A percentile compares a stretch with the other conserved stretches of the same genome.
Evolutionary conservation across 2,113 vertebrate genomes (phyloP).

Genomic region (Lepisosteus oculatus): DNA sequence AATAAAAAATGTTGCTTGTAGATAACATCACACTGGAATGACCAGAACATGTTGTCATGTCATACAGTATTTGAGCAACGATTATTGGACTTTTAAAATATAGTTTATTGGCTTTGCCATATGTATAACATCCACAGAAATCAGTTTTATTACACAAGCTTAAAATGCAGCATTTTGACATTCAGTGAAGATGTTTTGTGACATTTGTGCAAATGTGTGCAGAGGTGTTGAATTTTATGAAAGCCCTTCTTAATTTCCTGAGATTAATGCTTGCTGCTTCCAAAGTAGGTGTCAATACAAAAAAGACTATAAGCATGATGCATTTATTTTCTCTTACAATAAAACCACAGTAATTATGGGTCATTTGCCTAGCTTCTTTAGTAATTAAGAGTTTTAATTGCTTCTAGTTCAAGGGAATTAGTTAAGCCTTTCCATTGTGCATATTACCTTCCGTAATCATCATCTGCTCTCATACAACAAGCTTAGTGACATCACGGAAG

Average conservation of each 20-base stretch:
- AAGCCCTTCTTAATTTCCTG: slow-evolving; percentile 24
- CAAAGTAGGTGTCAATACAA: slow-evolving; percentile 31
- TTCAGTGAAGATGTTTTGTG: no score
- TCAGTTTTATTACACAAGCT: no score
- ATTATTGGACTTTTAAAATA: no score
- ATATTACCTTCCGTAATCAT: slow-evolving; percentile 49
- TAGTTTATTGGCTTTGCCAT: no score
- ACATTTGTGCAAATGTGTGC: no score
- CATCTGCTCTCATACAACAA: slow-evolving; percentile 27
- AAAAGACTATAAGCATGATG: slow-evolving; percentile 28
- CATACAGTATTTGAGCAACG: no score
- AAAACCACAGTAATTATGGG: slow-evolving; percentile 50
- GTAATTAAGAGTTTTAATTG: slow-evolving; percentile 70
- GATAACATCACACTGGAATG: no score
- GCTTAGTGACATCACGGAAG: slow-evolving; percentile 59
- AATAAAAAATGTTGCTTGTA: no score
- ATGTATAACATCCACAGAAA: no score
- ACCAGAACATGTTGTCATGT: no score
- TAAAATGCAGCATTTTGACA: no score
- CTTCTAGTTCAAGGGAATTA: slow-evolving; percentile 60
- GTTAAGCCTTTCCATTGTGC: slow-evolving; percentile 48
- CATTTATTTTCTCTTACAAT: slow-evolving; percentile 40
- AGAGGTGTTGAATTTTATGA: background rate
- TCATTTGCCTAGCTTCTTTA: slow-evolving; percentile 52
- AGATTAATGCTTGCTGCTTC: slow-evolving; percentile 25